Conservation (phyloP, 2,113 vertebrate species). For the Nerophis lumbriciformis region DNA sequence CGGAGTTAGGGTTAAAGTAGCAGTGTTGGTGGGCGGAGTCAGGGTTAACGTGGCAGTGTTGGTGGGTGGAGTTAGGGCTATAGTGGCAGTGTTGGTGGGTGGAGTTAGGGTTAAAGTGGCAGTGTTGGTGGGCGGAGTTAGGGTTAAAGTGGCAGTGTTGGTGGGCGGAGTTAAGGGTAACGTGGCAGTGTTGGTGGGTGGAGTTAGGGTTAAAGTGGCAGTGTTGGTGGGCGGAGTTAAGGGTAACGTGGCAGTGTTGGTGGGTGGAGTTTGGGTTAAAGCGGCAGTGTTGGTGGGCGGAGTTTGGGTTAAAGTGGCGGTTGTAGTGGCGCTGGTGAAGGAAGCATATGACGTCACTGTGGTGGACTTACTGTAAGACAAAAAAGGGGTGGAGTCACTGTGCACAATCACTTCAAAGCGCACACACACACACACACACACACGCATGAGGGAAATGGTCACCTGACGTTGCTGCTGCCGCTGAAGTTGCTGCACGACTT, state of each 20-base stretch:
- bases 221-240: conserved; percentile 5
- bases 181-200: not conserved
- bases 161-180: conserved; percentile 12
- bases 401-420: too few relatives aligned
- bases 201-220: not conserved
- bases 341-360: not conserved
- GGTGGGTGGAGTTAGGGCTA: not conserved
- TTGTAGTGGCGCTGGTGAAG: conserved; percentile 1
- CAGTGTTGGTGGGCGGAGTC: conserved; percentile 6
- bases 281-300: not conserved
- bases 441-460: not conserved
- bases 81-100: conserved; percentile 1
- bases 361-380: conserved; percentile 23
- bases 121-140: not conserved
- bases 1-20: conserved; percentile 9
- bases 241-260: too few relatives aligned
- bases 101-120: not conserved
- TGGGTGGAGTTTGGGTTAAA: conserved; percentile 7
- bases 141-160: conserved; percentile 2
- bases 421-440: not conserved
- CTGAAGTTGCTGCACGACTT: conserved; percentile 74
- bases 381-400: not conserved
- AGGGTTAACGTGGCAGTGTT: not conserved
- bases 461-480: conserved; percentile 9
- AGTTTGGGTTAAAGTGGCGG: conserved; percentile 8